Conservation (phyloP, 1,140 invertebrate species). For the Drosophila fuyamai region DNA sequence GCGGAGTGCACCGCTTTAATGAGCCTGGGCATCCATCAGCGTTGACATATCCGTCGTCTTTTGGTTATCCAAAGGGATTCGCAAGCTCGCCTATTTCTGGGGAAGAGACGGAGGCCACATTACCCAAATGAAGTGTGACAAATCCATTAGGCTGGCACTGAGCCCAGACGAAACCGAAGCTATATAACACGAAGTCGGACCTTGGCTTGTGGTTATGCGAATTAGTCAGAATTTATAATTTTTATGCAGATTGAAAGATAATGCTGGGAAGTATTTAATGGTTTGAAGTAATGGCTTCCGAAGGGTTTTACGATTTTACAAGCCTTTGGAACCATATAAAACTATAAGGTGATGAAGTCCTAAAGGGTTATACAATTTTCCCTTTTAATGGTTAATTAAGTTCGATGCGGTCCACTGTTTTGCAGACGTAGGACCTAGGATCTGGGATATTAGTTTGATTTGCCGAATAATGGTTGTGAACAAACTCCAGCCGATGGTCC, state of each 20-base stretch:
- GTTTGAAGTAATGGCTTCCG: not conserved
- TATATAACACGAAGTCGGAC: not conserved
- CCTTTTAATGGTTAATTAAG: no score
- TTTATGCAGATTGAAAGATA: not conserved
- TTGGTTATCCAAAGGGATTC: not conserved
- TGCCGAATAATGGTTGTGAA: no score
- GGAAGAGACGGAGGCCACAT: not conserved
- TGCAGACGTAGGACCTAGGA: no score
- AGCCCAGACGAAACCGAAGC: not conserved
- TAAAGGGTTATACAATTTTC: no score
- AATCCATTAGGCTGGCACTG: slow-evolving; percentile 9
- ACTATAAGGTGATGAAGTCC: no score
- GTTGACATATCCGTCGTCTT: slow-evolving; percentile 57
- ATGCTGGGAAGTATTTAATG: not conserved
- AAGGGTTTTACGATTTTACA: no score
- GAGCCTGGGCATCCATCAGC: slow-evolving; percentile 34
- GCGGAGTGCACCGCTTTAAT: slow-evolving; percentile 16
- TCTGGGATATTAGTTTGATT: no score
- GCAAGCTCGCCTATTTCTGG: not conserved
- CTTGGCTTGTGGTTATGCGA: slow-evolving; percentile 3
- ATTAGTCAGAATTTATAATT: not conserved
- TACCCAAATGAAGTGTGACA: slow-evolving; percentile 37
- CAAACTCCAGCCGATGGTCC: not conserved
- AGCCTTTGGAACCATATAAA: no score
- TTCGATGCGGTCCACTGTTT: no score